Base-by-base conservation (phyloP, 2,888 invertebrate genomes). In the Drosophila ezoana region DNA sequence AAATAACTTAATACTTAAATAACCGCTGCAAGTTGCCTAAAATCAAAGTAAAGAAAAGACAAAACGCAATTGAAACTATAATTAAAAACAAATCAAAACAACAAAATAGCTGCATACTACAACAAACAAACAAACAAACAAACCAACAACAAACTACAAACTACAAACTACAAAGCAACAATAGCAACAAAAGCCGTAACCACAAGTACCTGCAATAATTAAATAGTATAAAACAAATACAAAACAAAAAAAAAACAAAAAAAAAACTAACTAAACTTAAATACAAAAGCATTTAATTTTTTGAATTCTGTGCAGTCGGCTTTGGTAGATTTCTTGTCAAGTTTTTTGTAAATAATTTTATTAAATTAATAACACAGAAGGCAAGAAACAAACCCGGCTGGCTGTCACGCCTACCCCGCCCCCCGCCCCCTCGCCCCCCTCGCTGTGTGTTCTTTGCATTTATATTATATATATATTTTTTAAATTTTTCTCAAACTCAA, bases 191-290 rank as follows among this genome's bases (percentile, higher is more conserved):
- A 89, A 88, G 91, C 89, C 91, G 91, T 86, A 90, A 92, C 91
- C 92, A 90, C 89, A 91, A 90, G 92, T 92, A 92, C 92, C 92
- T 92, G 92, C 90, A 91, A 88, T 83, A 81, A 86, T 68, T 86
- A 81, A 82, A 87, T 86, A 81, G 79, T 82, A 84, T 89, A 79
- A 73, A 73, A 66, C 58, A 72, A 70, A 71, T 54, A 66, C 69
- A 79, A 74, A 74, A 63, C 57, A 44, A 73, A 73, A 71, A 67
- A 71, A 67, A 74, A 63, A 60, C 41, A 73, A 73, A 72, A 66
- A 71, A 53, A 61, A 67, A 52, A 52, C 44, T 66, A 76, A 71
- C 28, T 51, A 62, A 43, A 56, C 65, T 44, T 61, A 49, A 63
- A 57, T 63, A 65, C 28, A 67, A 59, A 61, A 56, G 41, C 49